phyloP scores from a whole-genome alignment of 2,797 vertebrate genomes.

The Lithobates pipiens region DNA sequence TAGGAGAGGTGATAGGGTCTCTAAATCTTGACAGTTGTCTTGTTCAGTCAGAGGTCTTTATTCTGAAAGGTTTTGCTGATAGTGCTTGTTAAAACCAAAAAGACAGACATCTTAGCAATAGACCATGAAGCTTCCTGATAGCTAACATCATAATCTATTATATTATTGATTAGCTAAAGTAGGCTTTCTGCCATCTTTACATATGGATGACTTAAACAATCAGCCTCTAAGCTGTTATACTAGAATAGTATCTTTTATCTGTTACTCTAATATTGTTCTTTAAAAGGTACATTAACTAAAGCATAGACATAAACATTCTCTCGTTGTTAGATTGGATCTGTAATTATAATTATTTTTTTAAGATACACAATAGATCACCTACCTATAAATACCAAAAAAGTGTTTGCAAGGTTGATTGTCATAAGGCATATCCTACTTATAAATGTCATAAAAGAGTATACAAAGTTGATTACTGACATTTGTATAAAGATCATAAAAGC shows the following conservation, averaged over 20 bases:
- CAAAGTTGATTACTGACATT: no score
- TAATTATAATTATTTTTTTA: no score
- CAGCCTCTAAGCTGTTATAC: background rate
- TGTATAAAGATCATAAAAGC: no score
- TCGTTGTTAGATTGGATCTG: background rate
- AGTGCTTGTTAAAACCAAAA: slow-evolving; percentile 7
- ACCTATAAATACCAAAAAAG: no score
- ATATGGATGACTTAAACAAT: slow-evolving; percentile 22
- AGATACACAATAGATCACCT: no score
- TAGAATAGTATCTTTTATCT: background rate
- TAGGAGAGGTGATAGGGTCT: background rate
- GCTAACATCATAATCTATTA: slow-evolving; percentile 28
- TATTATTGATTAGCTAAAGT: slow-evolving; percentile 39
- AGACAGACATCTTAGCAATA: slow-evolving; percentile 15
- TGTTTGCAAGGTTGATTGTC: no score
- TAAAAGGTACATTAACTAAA: background rate
- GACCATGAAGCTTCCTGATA: slow-evolving; percentile 28
- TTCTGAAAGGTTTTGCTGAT: slow-evolving; percentile 7
- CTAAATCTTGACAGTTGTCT: slow-evolving; percentile 8
- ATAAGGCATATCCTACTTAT: no score
- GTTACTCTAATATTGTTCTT: background rate
- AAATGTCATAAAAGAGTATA: no score
- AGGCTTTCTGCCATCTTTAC: background rate
- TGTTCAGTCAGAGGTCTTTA: background rate
- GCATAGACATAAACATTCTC: background rate